Evolutionary conservation across 2,113 vertebrate species (phyloP), one percentile per base, ranked within the genome.

Genomic region (Rhizomys pruinosus): DNA sequence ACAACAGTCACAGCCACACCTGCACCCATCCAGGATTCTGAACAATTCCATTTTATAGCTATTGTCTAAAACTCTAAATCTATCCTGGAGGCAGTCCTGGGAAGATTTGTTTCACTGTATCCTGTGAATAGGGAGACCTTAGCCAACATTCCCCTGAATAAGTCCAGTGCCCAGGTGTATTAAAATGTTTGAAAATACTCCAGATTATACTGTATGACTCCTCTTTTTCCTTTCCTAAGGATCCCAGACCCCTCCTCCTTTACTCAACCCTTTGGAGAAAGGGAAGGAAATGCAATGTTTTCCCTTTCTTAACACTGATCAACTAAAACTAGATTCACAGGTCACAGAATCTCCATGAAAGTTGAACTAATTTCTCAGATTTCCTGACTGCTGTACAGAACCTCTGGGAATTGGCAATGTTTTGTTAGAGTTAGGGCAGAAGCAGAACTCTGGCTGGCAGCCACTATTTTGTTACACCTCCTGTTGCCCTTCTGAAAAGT

Each of bases 401-500:
- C 74, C 85, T 84, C 71, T 92, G 94, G 86, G 79, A 81, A 64
- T 39, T 29, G 25, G 61, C 15, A 34, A 42, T 82, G 37, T 34
- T 79, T 86, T 91, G 68, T 77, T 61, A 87, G 86, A 37, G 90
- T 82, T 71, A 82, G 90, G 85, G 78, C 72, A 68, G 66, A 80
- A 66, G 68, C 88, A 77, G 84, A 76, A 73, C 52, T 94, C 39
- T 73, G 91, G 71, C 76, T 42, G 16, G 63, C 7, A 88, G 77
- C 72, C 59, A 74, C 73, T 82, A 22, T 69, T 94, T 61, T 57
- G 37, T 71, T 77, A 52, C 32, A 34, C 55, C 87, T 95, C 73
- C 68, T 16, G 32, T n/a, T 91, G 63, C 74, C 61, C 71, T 81
- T 90, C 81, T 90, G 52, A 71, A 78, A 92, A 86, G 81, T 88